Conservation (phyloP, 2,113 vertebrate species). For the Canis aureus region DNA sequence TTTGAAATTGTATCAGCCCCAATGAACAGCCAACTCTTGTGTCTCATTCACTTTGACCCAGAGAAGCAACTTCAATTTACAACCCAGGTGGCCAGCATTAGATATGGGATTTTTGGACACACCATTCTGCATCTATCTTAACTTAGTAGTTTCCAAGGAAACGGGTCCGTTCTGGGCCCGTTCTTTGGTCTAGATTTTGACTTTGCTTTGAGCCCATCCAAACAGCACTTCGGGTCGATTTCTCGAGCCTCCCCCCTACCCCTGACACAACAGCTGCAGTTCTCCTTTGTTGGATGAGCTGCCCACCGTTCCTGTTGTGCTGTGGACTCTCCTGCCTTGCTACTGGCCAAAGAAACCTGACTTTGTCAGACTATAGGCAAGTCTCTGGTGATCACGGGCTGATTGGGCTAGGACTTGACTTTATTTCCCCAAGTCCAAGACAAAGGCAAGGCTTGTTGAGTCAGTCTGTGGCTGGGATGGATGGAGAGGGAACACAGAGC, state of each 20-base stretch:
- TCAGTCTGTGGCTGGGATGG: background rate
- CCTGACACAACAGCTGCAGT: background rate
- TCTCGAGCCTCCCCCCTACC: background rate
- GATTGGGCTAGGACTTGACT: background rate
- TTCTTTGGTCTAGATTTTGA: background rate
- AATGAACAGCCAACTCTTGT: background rate
- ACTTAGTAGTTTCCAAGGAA: background rate
- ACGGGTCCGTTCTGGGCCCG: background rate
- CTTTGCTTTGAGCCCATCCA: conserved; percentile 1
- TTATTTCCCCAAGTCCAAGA: background rate
- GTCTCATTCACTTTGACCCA: background rate
- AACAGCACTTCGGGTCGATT: background rate
- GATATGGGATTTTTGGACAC: background rate
- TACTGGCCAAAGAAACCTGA: background rate
- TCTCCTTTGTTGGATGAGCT: background rate
- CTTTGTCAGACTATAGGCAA: background rate
- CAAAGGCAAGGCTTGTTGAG: background rate
- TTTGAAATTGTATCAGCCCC: background rate
- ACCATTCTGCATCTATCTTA: background rate
- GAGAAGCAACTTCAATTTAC: background rate
- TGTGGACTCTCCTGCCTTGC: background rate
- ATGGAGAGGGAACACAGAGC: background rate
- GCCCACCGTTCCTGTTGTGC: background rate
- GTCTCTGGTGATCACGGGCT: background rate
- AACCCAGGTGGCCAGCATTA: background rate